A percentile compares a stretch with the other conserved stretches of the same genome.
phyloP scores from a whole-genome alignment of 2,113 vertebrate species.

The Cyrtonyx montezumae region DNA sequence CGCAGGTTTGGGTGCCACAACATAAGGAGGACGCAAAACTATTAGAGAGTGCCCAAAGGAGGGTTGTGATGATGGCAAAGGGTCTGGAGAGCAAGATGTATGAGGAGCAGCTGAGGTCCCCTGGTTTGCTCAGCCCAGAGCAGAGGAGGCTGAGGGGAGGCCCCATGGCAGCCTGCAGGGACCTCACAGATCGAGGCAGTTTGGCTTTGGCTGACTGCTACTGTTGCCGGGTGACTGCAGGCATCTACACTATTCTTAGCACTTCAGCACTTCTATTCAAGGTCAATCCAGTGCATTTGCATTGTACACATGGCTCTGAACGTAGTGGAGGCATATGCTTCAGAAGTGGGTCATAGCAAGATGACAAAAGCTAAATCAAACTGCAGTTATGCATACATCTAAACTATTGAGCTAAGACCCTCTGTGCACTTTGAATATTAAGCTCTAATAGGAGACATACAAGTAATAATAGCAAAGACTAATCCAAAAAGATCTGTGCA shows the following conservation, averaged over 20 bases:
- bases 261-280: neutral
- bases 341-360: constrained; percentile 26
- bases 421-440: neutral
- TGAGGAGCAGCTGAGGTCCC: no score
- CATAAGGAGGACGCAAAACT: no score
- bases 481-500: neutral
- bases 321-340: neutral
- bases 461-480: neutral
- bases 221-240: neutral
- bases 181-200: neutral
- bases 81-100: no score
- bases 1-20: no score
- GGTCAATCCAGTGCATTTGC: neutral
- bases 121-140: no score
- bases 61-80: no score
- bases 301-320: neutral
- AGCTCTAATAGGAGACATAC: neutral
- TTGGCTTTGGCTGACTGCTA: neutral
- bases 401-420: constrained; percentile 4
- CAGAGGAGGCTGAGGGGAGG: no score
- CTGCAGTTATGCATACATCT: constrained; percentile 6
- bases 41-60: no score
- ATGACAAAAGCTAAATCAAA: constrained; percentile 30
- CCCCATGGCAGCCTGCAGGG: no score
- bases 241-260: constrained; percentile 19